Evolutionary conservation across 2,888 invertebrate genomes (phyloP), one percentile per base, ranked within the genome.

Genomic region (Byasa hedistus): DNA sequence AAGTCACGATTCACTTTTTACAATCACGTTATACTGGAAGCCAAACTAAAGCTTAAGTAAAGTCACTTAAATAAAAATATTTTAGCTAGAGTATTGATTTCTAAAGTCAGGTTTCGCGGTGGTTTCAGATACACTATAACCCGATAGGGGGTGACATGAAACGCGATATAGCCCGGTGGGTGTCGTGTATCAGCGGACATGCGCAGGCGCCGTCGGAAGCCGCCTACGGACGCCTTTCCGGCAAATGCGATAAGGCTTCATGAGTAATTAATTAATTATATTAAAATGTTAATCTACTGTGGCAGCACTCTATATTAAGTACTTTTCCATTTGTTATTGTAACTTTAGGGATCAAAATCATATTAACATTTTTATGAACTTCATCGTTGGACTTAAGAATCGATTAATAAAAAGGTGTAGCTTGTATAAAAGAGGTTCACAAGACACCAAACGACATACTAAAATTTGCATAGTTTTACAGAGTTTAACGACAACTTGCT

Each of bases 141-240:
- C 62, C 73, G 75, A 81, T 76, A 75, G 69, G 71, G 68, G 66
- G 62, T 68, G 72, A 72, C 72, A 63, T 69, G 87, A 66, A 84
- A 88, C 71, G 52, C 52, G 83, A 89, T 74, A 81, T 71, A 68
- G 69, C 74, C 79, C 69, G 79, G 80, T 74, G 71, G 69, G 79
- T 79, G 77, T 87, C 79, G 76, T 70, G 74, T 86, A 71, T 82
- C 85, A 72, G 70, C 69, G 72, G 70, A 72, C 70, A 69, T 84
- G 87, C 86, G 87, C 87, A 82, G 83, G 87, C 86, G 87, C 79
- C 79, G 82, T 75, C 85, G 89, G 89, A 89, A 86, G 82, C 81
- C 82, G 78, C 85, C 85, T 78, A 82, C 82, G 67, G 75, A 71
- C 79, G 60, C 72, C 75, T 79, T 84, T 88, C 87, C 89, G 82